A percentile compares a stretch with the other conserved stretches of the same genome.
phyloP scores from a whole-genome alignment of 30 jellyfish, hydroid and myxozoan genomes.

The Hydractinia symbiolongicarpus region DNA sequence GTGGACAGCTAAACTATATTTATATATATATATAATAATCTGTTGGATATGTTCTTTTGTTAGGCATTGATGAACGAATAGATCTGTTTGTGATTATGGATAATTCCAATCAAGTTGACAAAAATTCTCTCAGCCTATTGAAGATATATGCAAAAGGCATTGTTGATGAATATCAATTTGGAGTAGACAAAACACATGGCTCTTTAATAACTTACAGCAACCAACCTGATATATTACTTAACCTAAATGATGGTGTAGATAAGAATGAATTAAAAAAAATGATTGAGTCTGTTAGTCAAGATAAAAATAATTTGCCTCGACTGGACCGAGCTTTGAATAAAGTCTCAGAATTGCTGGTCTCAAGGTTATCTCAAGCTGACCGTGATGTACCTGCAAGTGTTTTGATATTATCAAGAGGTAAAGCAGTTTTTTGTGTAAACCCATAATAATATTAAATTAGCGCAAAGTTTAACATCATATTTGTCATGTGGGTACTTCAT shows the following conservation, averaged over 20 bases:
- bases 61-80: constrained; percentile 19
- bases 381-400: constrained; percentile 18
- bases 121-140: neutral
- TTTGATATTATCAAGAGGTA: constrained; percentile 23
- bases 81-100: constrained; percentile 14
- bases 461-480: neutral
- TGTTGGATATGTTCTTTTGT: neutral
- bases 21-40: too few species aligned
- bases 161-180: constrained; percentile 16
- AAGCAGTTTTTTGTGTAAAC: neutral
- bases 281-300: constrained; percentile 4
- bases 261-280: neutral
- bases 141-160: constrained; percentile 30
- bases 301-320: neutral
- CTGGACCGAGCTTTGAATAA: constrained; percentile 20
- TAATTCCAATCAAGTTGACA: neutral
- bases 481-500: neutral
- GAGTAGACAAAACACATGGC: constrained; percentile 21
- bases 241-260: neutral
- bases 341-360: constrained; percentile 8
- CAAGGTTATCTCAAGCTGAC: neutral
- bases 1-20: too few species aligned
- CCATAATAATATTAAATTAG: neutral
- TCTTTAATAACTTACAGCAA: constrained; percentile 4
- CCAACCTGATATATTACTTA: constrained; percentile 10